These are phyloP conservation scores for Motacilla alba DNA, from an alignment of 2,113 vertebrate species.

Conservation along the genomic window DNA sequence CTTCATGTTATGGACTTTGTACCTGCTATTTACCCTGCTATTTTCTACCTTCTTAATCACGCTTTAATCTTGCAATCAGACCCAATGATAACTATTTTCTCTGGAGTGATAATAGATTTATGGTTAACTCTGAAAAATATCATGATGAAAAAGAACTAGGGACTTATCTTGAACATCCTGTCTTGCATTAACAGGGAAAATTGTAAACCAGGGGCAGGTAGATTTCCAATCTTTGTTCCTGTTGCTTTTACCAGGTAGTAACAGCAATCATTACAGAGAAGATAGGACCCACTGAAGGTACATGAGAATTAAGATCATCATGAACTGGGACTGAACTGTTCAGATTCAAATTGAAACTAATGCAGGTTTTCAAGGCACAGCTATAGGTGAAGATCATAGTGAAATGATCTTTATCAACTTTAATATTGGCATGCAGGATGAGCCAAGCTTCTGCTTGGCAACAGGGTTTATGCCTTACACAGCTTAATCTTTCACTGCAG, in stretches of 20 bases:
- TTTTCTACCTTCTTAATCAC: not conserved
- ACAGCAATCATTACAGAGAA: not conserved
- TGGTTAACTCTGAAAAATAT: not conserved
- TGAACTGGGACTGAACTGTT: not conserved
- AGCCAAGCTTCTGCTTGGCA: not conserved
- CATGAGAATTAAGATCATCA: not conserved
- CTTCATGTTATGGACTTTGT: not conserved
- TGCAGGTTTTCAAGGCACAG: not conserved
- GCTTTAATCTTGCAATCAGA: not conserved
- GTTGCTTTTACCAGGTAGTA: not conserved
- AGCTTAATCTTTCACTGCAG: not conserved
- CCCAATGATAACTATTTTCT: not conserved
- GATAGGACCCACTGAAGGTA: not conserved
- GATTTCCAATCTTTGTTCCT: not conserved
- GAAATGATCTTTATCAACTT: not conserved
- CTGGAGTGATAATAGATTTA: not conserved
- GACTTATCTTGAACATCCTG: not conserved
- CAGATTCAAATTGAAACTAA: not conserved
- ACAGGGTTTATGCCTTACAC: not conserved
- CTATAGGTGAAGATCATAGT: rapidly evolving
- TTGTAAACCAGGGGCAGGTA: not conserved
- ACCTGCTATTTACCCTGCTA: not conserved
- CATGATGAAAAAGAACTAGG: not conserved
- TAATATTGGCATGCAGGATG: not conserved
- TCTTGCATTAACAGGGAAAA: not conserved